phyloP scores from a whole-genome alignment of 2,797 vertebrate genomes.

The Sebastes baramenuke region DNA sequence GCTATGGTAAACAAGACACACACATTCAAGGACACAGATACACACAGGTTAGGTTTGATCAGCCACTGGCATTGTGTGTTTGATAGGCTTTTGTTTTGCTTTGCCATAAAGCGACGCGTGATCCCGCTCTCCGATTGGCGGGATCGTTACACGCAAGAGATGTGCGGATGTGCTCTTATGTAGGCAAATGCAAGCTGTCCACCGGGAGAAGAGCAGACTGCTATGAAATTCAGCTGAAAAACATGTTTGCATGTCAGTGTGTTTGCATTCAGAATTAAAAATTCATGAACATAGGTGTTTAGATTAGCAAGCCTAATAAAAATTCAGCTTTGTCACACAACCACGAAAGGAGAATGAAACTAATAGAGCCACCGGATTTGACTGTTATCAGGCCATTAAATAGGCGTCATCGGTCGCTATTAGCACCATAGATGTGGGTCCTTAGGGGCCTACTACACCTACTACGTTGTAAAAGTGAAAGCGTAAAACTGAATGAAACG shows the following conservation, averaged over 20 bases:
- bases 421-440: too few relatives aligned
- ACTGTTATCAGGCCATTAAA: too few relatives aligned
- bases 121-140: conserved; percentile 32
- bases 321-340: background rate
- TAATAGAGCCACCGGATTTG: background rate
- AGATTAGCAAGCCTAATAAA: background rate
- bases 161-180: conserved; percentile 33
- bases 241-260: conserved; percentile 74
- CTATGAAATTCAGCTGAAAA: conserved; percentile 53
- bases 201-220: conserved; percentile 51
- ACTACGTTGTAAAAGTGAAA: too few relatives aligned
- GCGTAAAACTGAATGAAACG: too few relatives aligned
- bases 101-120: conserved; percentile 29
- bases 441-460: too few relatives aligned
- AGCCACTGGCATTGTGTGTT: conserved; percentile 25
- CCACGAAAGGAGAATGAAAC: background rate
- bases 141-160: conserved; percentile 38
- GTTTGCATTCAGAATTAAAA: conserved; percentile 70
- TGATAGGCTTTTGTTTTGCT: conserved; percentile 47
- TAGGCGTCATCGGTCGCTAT: too few relatives aligned
- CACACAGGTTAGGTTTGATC: conserved; percentile 44
- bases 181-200: conserved; percentile 35
- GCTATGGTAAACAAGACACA: conserved; percentile 49
- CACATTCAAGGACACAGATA: conserved; percentile 12
- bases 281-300: conserved; percentile 58